A percentile compares a stretch with the other conserved stretches of the same genome.
Conservation (phyloP, 2,888 invertebrate genomes). For the Lagria hirta region DNA sequence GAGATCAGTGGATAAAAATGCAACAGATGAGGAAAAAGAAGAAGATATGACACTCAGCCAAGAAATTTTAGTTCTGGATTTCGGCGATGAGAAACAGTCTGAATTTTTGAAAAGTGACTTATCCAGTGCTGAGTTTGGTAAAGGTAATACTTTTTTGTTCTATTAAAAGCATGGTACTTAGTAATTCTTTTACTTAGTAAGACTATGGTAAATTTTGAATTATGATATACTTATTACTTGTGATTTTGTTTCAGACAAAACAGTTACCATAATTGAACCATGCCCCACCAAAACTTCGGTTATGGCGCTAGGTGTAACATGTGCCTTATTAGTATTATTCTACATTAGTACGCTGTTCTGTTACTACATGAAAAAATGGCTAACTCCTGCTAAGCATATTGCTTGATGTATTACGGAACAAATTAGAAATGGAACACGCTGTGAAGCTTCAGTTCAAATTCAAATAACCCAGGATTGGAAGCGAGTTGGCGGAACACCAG, state of each 20-base stretch:
- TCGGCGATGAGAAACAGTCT: slow-evolving; percentile 85
- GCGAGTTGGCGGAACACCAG: slow-evolving; percentile 37
- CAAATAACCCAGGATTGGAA: slow-evolving; percentile 30
- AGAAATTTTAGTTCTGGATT: slow-evolving; percentile 90
- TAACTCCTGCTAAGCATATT: slow-evolving; percentile 81
- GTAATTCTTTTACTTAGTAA: slow-evolving; percentile 22
- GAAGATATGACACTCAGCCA: slow-evolving; percentile 93
- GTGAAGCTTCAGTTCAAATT: slow-evolving; percentile 32
- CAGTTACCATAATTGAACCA: slow-evolving; percentile 85
- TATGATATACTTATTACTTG: neutral
- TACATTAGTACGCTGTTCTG: slow-evolving; percentile 91
- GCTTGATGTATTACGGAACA: slow-evolving; percentile 53
- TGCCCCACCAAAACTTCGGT: slow-evolving; percentile 92
- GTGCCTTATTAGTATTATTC: slow-evolving; percentile 82
- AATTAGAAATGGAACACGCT: slow-evolving; percentile 25
- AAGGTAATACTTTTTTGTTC: too few relatives aligned
- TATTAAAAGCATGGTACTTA: too few relatives aligned
- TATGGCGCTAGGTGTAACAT: slow-evolving; percentile 86
- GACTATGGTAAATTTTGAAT: neutral
- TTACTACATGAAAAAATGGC: slow-evolving; percentile 92
- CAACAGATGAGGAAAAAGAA: slow-evolving; percentile 64
- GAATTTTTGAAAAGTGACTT: slow-evolving; percentile 79
- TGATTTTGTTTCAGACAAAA: too few relatives aligned
- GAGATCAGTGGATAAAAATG: slow-evolving; percentile 63
- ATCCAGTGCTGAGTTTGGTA: slow-evolving; percentile 71